Conservation (phyloP, 1,140 invertebrate genomes). For the Meloidogyne chitwoodi region DNA sequence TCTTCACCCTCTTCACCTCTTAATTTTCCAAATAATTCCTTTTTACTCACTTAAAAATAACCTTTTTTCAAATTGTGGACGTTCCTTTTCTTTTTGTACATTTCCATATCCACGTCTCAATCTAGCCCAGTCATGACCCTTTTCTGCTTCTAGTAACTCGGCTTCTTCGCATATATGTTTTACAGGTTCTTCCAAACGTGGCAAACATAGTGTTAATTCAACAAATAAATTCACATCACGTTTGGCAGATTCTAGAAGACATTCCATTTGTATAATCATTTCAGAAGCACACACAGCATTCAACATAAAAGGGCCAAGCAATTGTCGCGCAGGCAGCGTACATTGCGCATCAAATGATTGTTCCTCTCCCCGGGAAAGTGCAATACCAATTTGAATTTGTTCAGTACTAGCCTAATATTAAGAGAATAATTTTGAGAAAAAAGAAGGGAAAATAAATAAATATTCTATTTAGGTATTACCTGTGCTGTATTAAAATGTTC, state of each 20-base stretch:
- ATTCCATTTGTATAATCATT: neutral
- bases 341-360: neutral
- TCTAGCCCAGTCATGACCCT: neutral
- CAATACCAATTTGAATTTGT: conserved; percentile 27
- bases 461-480: too few relatives aligned
- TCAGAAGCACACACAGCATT: conserved; percentile 1
- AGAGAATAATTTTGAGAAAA: neutral
- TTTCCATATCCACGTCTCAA: conserved; percentile 9
- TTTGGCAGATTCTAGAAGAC: conserved; percentile 1
- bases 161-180: neutral
- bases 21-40: neutral
- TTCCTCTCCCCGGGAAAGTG: conserved; percentile 21
- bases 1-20: conserved; percentile 31
- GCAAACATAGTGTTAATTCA: neutral
- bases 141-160: neutral
- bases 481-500: neutral
- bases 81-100: neutral
- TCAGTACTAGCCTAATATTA: conserved; percentile 27
- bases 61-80: neutral
- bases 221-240: neutral
- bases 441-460: too few relatives aligned
- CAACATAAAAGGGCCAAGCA: conserved; percentile 8
- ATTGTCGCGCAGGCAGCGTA: conserved; percentile 1
- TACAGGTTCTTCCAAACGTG: neutral
- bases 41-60: neutral